Evolutionary conservation across 2,888 invertebrate genomes (phyloP).

Genomic region (Drosophila stalkeri): DNA sequence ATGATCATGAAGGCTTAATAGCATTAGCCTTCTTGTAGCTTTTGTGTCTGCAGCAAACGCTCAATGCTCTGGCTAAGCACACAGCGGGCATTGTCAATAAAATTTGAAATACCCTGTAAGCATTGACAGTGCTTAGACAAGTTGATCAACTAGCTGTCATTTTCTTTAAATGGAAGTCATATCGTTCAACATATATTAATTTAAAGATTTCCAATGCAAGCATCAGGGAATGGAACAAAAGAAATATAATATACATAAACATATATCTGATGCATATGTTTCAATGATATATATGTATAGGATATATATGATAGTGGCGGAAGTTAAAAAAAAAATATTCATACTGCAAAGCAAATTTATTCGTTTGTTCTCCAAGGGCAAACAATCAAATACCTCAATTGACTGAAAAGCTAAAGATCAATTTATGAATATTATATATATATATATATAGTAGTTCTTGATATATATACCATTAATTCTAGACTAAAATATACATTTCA

Average conservation of each 20-base stretch:
- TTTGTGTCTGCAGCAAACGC: background rate
- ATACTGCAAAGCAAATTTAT: no score
- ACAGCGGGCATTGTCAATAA: constrained; percentile 38
- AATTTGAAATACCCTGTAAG: constrained; percentile 34
- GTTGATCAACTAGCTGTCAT: background rate
- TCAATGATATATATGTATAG: no score
- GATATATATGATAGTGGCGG: background rate
- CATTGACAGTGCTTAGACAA: background rate
- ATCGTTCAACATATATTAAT: background rate
- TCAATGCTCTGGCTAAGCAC: background rate
- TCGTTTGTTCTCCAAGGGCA: background rate
- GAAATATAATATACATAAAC: no score
- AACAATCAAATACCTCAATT: background rate
- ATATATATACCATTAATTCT: background rate
- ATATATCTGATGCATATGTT: no score
- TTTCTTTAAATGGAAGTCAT: background rate
- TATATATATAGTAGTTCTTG: background rate
- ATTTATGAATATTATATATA: background rate
- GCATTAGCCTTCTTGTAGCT: constrained; percentile 56
- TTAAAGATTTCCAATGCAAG: no score
- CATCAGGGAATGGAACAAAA: no score
- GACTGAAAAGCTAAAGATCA: background rate
- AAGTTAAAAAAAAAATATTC: no score
- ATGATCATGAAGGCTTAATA: constrained; percentile 77
- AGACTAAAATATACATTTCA: background rate